Evolutionary conservation across 2,888 invertebrate genomes (phyloP).

Genomic region (Hyles lineata): DNA sequence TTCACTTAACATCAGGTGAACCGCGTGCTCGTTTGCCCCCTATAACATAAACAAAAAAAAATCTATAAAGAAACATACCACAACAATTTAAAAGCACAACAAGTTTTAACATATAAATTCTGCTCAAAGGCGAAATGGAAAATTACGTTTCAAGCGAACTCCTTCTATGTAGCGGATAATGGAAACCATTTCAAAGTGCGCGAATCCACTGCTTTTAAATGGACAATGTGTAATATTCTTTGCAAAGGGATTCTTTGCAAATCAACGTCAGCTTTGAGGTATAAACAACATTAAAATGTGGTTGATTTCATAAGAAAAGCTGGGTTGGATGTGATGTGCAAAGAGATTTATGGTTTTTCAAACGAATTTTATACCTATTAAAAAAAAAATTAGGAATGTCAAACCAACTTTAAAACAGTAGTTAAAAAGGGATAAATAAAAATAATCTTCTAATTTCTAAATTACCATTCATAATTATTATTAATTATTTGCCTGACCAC

Average conservation of each 20-base stretch:
- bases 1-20: too few species aligned
- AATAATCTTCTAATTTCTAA: too few species aligned
- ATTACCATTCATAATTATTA: too few species aligned
- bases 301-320: not conserved
- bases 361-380: too few species aligned
- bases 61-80: not conserved
- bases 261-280: not conserved
- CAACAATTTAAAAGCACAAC: not conserved
- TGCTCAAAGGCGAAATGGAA: slow-evolving; percentile 1
- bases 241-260: not conserved
- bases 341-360: not conserved
- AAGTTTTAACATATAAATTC: slow-evolving; percentile 7
- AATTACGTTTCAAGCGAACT: slow-evolving; percentile 8
- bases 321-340: not conserved
- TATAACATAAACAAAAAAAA: not conserved
- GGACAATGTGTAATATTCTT: slow-evolving; percentile 21
- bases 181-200: slow-evolving; percentile 14
- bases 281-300: not conserved
- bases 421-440: too few species aligned
- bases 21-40: too few species aligned
- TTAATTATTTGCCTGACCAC: too few species aligned
- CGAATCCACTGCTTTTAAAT: slow-evolving; percentile 5
- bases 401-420: too few species aligned
- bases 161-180: slow-evolving; percentile 14
- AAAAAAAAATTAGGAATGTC: too few species aligned